Evolutionary conservation across 2,888 invertebrate genomes (phyloP).

Genomic region (Drosophila anomelani): DNA sequence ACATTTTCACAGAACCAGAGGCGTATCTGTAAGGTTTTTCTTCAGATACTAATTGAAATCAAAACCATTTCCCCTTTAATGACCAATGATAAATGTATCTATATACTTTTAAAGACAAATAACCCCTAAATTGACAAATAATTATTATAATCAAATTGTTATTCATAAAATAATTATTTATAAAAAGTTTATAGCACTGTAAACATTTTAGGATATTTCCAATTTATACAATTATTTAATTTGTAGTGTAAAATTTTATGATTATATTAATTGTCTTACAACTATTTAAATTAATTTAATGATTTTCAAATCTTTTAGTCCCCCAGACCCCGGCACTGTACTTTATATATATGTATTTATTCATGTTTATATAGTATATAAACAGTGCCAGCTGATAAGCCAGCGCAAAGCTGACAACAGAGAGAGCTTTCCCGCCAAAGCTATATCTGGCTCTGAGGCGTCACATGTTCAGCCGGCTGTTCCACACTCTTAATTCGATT

Average conservation of each 20-base stretch:
- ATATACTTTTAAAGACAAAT: neutral
- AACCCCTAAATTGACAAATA: no score
- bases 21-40: neutral
- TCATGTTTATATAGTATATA: neutral
- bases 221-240: neutral
- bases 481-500: slow-evolving; percentile 42
- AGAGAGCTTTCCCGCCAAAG: slow-evolving; percentile 60
- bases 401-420: slow-evolving; percentile 51
- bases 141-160: no score
- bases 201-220: neutral
- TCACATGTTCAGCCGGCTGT: slow-evolving; percentile 31
- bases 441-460: slow-evolving; percentile 1
- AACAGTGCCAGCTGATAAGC: slow-evolving; percentile 23
- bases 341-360: neutral
- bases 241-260: no score
- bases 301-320: neutral
- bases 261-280: neutral
- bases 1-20: neutral
- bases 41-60: neutral
- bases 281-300: neutral
- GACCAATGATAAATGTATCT: neutral
- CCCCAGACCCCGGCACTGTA: neutral
- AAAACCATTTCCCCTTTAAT: neutral
- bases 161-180: no score
- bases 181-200: no score